Evolutionary conservation across 2,113 vertebrate genomes (phyloP), one percentile per base, ranked within the genome.

Genomic region (Perca flavescens): DNA sequence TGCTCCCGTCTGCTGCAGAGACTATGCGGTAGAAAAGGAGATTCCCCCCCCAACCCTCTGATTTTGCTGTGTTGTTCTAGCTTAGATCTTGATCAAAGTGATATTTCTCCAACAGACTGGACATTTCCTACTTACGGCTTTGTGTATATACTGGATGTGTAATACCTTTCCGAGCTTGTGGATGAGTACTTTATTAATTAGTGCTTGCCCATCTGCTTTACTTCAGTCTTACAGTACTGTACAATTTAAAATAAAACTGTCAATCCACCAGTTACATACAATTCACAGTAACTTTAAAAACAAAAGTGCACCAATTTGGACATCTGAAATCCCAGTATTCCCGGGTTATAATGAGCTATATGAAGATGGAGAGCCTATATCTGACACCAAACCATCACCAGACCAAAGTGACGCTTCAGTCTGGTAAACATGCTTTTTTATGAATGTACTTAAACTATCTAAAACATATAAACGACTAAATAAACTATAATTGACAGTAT

Each of bases 11-110:
- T 57, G 56, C 82, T 52, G 60, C 28, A 56, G 36, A 86, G n/a
- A 50, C 76, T 12, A 2, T 43, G 65, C 67, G 31, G 22, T 19
- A 11, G 5, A 43, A 54, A 66, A 58, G 34, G 14, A 28, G 46
- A 21, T 36, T 54, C 65, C 80, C n/a, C 0, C n/a, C 10, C 0
- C 12, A 43, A 43, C 58, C 22, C 21, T 64, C 56, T 82, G 58
- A 80, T 82, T 89, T 60, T 61, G 73, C 81, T 83, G 75, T 63
- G 63, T 74, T 79, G 61, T 77, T 79, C 77, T 75, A 6, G 17
- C 49, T 11, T 15, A 47, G 53, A 63, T 74, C 49, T 61, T 28
- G 47, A 80, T 80, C 81, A 82, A 52, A 73, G 60, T 56, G 58
- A 69, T 66, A 9, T 84, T 77, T 71, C 63, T 64, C 28, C 46